Evolutionary conservation across 2,797 vertebrate species (phyloP).

Genomic region (Taenioides sp.): DNA sequence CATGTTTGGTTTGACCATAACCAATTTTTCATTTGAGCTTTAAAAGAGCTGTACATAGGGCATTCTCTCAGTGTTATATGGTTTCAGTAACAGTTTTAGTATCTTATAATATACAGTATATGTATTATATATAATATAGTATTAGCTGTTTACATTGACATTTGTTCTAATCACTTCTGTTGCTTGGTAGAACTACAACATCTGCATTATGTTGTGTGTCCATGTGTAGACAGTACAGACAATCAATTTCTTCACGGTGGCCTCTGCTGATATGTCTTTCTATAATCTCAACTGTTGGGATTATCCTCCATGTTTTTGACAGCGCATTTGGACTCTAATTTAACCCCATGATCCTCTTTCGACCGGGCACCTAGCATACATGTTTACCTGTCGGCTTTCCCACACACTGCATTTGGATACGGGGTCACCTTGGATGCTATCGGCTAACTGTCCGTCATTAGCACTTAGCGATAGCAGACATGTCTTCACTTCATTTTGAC

Average conservation of each 20-base stretch:
- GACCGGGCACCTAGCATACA: constrained; percentile 38
- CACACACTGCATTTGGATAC: constrained; percentile 28
- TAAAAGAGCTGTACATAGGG: no score
- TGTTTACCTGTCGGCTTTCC: constrained; percentile 37
- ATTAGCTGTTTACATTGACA: background rate
- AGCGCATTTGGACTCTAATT: constrained; percentile 62
- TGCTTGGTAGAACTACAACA: background rate
- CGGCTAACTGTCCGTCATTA: constrained; percentile 41
- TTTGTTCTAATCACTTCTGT: no score
- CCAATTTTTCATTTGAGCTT: no score
- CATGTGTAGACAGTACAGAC: constrained; percentile 20
- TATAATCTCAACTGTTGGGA: constrained; percentile 49
- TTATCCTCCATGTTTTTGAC: constrained; percentile 62
- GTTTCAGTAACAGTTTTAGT: no score
- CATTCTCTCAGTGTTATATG: no score
- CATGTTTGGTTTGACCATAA: no score
- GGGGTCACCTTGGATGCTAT: constrained; percentile 52
- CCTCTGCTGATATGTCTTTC: constrained; percentile 47
- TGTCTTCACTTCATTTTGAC: constrained; percentile 47
- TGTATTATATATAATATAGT: no score
- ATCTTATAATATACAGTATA: no score
- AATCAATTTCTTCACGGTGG: constrained; percentile 62
- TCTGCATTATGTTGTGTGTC: background rate
- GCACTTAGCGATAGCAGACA: constrained; percentile 39
- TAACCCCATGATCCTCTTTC: constrained; percentile 61